Conservation (phyloP, 2,888 invertebrate genomes). For the Macrophya alboannulata region DNA sequence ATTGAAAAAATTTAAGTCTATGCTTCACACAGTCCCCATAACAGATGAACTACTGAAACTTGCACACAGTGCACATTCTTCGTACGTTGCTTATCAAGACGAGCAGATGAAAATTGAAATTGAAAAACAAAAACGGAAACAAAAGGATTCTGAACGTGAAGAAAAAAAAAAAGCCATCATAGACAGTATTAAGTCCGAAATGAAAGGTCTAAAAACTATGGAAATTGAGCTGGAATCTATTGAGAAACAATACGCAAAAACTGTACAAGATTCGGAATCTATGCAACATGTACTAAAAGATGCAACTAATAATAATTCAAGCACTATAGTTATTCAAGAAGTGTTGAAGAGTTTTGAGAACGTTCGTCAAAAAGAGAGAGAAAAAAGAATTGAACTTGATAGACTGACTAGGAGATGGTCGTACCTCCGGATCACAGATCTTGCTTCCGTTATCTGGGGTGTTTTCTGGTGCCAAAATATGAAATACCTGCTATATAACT, state of each 20-base stretch:
- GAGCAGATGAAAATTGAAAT: neutral
- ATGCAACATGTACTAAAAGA: neutral
- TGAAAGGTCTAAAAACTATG: neutral
- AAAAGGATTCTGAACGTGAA: neutral
- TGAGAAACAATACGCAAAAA: neutral
- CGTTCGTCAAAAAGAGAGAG: neutral
- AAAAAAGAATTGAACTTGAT: neutral
- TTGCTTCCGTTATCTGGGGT: no score
- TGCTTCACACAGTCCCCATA: conserved; percentile 52
- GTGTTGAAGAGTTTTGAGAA: conserved; percentile 7
- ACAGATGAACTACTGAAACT: conserved; percentile 47
- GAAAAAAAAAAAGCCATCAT: neutral
- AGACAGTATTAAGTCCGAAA: neutral
- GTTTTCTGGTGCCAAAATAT: no score
- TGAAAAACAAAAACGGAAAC: neutral
- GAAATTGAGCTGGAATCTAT: neutral
- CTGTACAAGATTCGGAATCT: conserved; percentile 1
- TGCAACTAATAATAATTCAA: neutral
- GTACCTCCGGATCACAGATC: no score
- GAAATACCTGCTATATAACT: no score
- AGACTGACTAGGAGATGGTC: no score
- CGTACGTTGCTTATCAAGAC: neutral
- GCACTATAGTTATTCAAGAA: neutral
- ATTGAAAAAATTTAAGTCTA: conserved; percentile 43
- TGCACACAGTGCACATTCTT: conserved; percentile 14